Evolutionary conservation across 2,113 vertebrate species (phyloP).

Genomic region (Corvus moneduloides): DNA sequence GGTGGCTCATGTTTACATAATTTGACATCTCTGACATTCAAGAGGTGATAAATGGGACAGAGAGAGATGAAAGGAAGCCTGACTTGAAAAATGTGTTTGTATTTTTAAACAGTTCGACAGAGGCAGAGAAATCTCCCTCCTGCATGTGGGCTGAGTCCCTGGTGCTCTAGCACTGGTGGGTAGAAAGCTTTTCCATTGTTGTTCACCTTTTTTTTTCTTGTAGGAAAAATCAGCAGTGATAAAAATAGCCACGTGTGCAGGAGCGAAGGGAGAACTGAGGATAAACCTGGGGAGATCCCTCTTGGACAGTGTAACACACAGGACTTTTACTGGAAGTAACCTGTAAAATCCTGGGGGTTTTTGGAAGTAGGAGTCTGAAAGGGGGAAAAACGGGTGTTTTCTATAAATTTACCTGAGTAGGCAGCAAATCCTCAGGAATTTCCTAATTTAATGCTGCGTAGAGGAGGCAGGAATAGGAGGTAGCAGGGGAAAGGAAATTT

Average conservation of each 20-base stretch:
- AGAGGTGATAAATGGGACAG: constrained; percentile 2
- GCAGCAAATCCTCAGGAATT: background rate
- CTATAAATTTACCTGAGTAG: background rate
- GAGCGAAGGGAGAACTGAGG: background rate
- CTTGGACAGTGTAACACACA: background rate
- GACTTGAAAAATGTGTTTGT: background rate
- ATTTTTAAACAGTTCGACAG: background rate
- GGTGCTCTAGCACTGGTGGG: background rate
- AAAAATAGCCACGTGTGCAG: background rate
- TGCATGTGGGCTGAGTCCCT: background rate
- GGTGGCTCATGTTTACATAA: background rate
- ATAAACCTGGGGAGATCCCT: background rate
- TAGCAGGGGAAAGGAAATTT: background rate
- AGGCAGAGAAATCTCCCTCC: background rate
- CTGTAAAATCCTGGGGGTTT: background rate
- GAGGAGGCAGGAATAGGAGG: background rate
- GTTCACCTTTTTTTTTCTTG: background rate
- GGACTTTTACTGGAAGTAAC: background rate
- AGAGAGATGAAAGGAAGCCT: background rate
- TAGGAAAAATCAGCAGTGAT: background rate
- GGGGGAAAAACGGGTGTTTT: background rate
- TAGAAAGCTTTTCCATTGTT: background rate
- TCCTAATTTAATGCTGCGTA: background rate
- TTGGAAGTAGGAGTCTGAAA: background rate
- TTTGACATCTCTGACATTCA: background rate